These are phyloP conservation scores for Gobius niger DNA, from an alignment of 2,113 vertebrate genomes.

Conservation along the genomic window DNA sequence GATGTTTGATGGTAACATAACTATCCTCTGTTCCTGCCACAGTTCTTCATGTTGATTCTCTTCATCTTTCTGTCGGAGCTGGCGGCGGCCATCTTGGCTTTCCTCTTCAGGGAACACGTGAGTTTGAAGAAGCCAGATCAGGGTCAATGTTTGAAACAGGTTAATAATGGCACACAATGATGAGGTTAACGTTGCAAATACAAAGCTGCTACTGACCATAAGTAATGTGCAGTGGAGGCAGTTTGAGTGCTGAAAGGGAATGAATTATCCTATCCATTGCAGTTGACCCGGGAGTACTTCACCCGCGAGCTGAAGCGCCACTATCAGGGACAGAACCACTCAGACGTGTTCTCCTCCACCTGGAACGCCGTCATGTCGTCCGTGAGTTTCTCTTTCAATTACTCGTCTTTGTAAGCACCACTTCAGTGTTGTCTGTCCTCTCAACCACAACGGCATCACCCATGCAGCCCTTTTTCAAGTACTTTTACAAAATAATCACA, in stretches of 20 bases:
- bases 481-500: too few relatives aligned
- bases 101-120: constrained; percentile 93
- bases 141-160: too few relatives aligned
- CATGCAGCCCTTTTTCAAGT: too few relatives aligned
- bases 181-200: too few relatives aligned
- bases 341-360: constrained; percentile 84
- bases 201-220: too few relatives aligned
- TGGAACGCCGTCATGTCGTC: constrained; percentile 95
- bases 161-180: too few relatives aligned
- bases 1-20: background rate
- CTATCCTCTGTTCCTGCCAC: constrained; percentile 17
- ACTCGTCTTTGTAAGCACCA: too few relatives aligned
- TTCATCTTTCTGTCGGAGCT: constrained; percentile 93
- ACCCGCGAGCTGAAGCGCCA: constrained; percentile 87
- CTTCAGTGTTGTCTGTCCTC: too few relatives aligned
- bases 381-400: constrained; percentile 57
- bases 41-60: constrained; percentile 97
- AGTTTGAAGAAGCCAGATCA: constrained; percentile 42
- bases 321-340: constrained; percentile 86
- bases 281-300: constrained; percentile 93
- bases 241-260: too few relatives aligned
- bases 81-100: constrained; percentile 90
- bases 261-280: constrained; percentile 40
- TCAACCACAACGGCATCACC: too few relatives aligned
- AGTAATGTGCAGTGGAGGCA: too few relatives aligned